A percentile compares a stretch with the other conserved stretches of the same genome.
phyloP scores from a whole-genome alignment of 2,888 invertebrate genomes.

The Troglohyphantes excavatus region DNA sequence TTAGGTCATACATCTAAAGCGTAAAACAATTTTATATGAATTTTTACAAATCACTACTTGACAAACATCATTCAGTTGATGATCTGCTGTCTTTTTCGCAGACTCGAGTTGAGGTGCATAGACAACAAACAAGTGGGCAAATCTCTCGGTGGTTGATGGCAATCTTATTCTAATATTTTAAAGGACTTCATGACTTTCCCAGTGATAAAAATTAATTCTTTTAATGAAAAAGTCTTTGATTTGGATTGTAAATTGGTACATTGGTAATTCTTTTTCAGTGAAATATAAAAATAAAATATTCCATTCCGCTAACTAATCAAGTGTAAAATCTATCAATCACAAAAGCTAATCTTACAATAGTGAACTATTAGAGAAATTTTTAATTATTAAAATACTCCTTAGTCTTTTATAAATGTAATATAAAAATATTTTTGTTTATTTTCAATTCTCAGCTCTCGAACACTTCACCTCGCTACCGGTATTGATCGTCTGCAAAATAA shows the following conservation, averaged over 20 bases:
- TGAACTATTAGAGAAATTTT: no score
- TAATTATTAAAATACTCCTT: no score
- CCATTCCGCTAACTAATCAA: no score
- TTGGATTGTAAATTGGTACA: no score
- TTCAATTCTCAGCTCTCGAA: conserved; percentile 1
- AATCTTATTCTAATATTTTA: neutral
- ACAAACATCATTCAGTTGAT: conserved; percentile 62
- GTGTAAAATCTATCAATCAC: no score
- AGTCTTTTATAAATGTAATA: no score
- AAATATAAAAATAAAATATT: no score
- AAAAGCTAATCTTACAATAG: no score
- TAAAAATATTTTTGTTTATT: neutral
- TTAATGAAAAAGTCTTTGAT: no score
- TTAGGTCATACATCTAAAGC: neutral
- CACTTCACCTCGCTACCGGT: conserved; percentile 44
- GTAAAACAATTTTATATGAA: conserved; percentile 15
- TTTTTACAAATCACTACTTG: conserved; percentile 29
- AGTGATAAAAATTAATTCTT: no score
- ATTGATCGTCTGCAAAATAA: conserved; percentile 71
- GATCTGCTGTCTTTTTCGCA: conserved; percentile 64
- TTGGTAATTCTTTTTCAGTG: no score
- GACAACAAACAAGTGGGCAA: conserved; percentile 60
- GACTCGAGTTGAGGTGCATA: conserved; percentile 50
- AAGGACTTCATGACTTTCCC: no score
- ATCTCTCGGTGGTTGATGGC: neutral